phyloP scores from a whole-genome alignment of 2,113 vertebrate genomes.

The Odobenus rosmarus region DNA sequence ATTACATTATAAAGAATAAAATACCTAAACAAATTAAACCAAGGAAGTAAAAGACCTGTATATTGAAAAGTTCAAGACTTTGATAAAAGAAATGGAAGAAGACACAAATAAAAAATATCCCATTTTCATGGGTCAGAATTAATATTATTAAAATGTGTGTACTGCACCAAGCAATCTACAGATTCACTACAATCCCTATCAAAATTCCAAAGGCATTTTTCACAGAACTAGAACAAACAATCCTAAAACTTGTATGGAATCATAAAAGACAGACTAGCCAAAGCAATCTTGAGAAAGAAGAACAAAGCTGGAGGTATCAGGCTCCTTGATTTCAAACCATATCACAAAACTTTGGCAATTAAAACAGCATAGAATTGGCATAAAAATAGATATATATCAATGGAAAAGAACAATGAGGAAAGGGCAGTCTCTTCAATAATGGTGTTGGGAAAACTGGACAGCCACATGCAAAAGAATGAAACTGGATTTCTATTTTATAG shows the following conservation, averaged over 20 bases:
- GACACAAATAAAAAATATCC: neutral
- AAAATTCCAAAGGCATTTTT: neutral
- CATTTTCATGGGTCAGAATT: neutral
- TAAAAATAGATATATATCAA: neutral
- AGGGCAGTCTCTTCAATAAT: neutral
- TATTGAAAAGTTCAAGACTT: neutral
- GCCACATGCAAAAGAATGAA: neutral
- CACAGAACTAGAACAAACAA: neutral
- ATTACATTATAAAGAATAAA: neutral
- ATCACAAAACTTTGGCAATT: neutral
- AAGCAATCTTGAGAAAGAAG: neutral
- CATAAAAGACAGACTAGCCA: neutral
- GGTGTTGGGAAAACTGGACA: neutral
- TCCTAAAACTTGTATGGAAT: neutral
- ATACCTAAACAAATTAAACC: neutral
- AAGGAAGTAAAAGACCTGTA: neutral
- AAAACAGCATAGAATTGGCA: neutral
- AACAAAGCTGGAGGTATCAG: neutral
- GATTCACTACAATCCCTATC: neutral
- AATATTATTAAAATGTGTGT: neutral
- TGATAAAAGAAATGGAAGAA: neutral
- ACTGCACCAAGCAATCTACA: neutral
- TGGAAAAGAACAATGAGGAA: neutral
- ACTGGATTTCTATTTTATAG: neutral
- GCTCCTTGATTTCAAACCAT: neutral